Evolutionary conservation across 2,888 invertebrate species (phyloP).

Genomic region (Athalia rosae): DNA sequence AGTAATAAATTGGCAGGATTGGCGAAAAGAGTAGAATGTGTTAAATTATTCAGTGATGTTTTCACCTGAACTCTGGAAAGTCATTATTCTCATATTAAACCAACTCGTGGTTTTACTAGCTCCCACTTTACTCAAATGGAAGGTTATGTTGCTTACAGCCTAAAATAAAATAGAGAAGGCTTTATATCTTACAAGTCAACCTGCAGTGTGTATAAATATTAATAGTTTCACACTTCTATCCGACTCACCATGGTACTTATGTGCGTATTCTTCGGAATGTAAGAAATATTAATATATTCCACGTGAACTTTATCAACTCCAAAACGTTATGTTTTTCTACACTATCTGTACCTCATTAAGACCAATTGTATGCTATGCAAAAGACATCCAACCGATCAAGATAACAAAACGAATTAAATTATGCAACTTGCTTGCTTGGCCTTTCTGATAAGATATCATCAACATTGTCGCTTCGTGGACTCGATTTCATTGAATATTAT

Average conservation of each 20-base stretch:
- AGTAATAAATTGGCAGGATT: background rate
- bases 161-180: conserved; percentile 2
- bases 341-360: background rate
- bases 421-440: background rate
- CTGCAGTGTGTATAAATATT: no score
- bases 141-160: conserved; percentile 33
- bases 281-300: no score
- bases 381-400: background rate
- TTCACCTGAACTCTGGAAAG: conserved; percentile 29
- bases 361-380: background rate
- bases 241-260: no score
- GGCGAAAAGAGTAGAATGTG: no score
- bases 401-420: background rate
- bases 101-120: background rate
- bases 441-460: conserved; percentile 9
- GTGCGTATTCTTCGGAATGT: no score
- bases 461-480: background rate
- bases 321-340: no score
- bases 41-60: background rate
- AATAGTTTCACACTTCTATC: no score
- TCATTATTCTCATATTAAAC: conserved; percentile 32
- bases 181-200: no score
- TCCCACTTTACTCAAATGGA: background rate
- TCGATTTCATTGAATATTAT: no score
- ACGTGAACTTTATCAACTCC: no score